Base-by-base conservation (phyloP, 1,140 invertebrate genomes). In the Macrocentrus cingulum region DNA sequence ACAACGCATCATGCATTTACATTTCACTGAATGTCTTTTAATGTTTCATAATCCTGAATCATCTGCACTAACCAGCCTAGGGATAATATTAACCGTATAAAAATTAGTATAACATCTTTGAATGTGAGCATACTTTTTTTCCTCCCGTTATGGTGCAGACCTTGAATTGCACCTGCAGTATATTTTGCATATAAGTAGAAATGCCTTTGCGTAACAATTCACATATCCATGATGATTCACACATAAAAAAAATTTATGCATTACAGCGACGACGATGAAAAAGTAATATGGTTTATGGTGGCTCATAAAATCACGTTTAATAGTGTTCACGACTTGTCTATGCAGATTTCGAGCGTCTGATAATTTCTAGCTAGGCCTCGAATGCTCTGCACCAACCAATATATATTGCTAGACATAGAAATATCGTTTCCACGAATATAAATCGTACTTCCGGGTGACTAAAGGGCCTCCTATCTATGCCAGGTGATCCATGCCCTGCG, bases 281-380 rank as follows among this genome's bases (percentile, higher is more conserved):
- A 57, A 25, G 29, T 48, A 54, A 60, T 53, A 63, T 63, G 41
- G 53, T 63, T 59, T 60, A 63, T 63, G 57, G 42, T 22, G 23
- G 34, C 42, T 29, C 52, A 59, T 75, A 75, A 75, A 75, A 69
- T 69, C 58, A 50, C 41, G 25, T 59, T 70, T 71, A 76, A 77
- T 74, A 66, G 68, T 29, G 25, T 70, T 70, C 69, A 71, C 71
- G 68, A 71, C 70, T 76, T 67, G 61, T 63, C 69, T 72, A 75
- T 76, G 72, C 72, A 75, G 74, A 75, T 78, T 70, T 69, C 63
- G 68, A 54, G 44, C 63, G 63, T 62, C 56, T 65, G 74, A 75
- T 77, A 70, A 71, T 74, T 67, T 60, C 59, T 61, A 45, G 54
- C 50, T 37, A 52, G 9, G 46, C 50, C 50, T 52, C 22, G 29